Conservation (phyloP, 2,888 invertebrate species). For the Plebejus melissa region DNA sequence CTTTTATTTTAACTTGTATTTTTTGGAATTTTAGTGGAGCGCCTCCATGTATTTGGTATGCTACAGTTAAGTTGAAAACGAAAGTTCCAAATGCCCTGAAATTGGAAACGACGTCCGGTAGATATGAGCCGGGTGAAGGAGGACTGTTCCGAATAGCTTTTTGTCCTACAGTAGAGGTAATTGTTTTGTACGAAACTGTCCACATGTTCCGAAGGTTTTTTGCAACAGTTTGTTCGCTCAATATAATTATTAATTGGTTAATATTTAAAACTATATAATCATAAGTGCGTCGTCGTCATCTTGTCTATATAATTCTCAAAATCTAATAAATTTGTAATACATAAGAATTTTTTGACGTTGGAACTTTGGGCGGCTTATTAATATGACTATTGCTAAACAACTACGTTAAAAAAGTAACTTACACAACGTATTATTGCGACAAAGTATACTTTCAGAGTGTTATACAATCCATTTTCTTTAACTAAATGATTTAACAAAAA, state of each 20-base stretch:
- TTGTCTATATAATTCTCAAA: no score
- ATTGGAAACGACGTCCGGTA: conserved; percentile 63
- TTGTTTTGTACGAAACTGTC: neutral
- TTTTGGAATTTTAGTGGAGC: conserved; percentile 64
- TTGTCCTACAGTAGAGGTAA: conserved; percentile 72
- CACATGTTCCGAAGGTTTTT: no score
- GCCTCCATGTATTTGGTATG: conserved; percentile 78
- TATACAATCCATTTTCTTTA: neutral
- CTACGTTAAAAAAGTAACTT: no score
- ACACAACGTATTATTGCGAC: no score
- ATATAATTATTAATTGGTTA: no score
- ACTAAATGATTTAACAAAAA: no score
- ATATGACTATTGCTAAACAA: neutral
- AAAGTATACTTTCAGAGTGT: neutral
- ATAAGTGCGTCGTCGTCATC: no score
- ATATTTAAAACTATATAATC: no score
- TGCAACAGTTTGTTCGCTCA: no score
- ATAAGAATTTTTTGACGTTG: neutral
- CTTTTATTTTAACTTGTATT: neutral
- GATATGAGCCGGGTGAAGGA: conserved; percentile 69
- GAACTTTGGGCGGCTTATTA: neutral
- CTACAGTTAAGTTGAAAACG: conserved; percentile 56
- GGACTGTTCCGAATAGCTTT: conserved; percentile 77
- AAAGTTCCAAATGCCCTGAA: conserved; percentile 54
- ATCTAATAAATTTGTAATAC: no score